These are phyloP conservation scores for Oostethus manadensis DNA, from an alignment of 2,113 vertebrate genomes.

Conservation along the genomic window DNA sequence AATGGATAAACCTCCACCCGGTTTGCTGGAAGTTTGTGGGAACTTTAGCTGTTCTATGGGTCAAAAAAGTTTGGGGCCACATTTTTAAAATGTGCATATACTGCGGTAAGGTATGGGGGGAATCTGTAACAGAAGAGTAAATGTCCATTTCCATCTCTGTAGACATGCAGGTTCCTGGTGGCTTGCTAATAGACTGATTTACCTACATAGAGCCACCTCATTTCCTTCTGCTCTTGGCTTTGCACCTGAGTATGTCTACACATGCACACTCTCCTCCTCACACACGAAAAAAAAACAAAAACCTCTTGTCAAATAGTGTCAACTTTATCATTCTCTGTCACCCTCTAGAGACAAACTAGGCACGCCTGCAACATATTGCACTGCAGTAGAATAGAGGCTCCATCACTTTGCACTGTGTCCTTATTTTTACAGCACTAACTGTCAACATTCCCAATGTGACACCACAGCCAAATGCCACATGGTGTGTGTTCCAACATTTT, in stretches of 20 bases:
- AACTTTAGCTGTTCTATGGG: too few relatives aligned
- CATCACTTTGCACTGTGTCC: slow-evolving; percentile 23
- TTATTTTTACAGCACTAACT: slow-evolving; percentile 22
- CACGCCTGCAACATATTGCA: slow-evolving; percentile 14
- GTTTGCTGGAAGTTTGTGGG: too few relatives aligned
- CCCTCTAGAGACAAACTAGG: slow-evolving; percentile 10
- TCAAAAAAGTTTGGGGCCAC: too few relatives aligned
- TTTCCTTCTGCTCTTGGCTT: slow-evolving; percentile 40
- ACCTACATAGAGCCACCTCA: slow-evolving; percentile 46
- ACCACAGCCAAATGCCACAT: slow-evolving; percentile 14
- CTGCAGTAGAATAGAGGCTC: slow-evolving; percentile 1
- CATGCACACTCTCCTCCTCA: background rate
- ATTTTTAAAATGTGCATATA: too few relatives aligned
- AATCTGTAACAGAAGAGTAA: slow-evolving; percentile 41
- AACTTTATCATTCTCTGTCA: slow-evolving; percentile 30
- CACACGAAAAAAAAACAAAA: slow-evolving; percentile 17
- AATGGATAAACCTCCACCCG: too few relatives aligned
- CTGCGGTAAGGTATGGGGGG: slow-evolving; percentile 29
- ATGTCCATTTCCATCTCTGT: slow-evolving; percentile 40
- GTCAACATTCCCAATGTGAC: slow-evolving; percentile 17
- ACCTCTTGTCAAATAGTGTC: too few relatives aligned
- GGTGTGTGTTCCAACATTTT: background rate
- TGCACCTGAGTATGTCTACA: slow-evolving; percentile 2
- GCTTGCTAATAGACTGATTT: slow-evolving; percentile 60
- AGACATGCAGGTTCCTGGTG: slow-evolving; percentile 35